Conservation (phyloP, 2,113 vertebrate species). For the Amazona guildingii region DNA sequence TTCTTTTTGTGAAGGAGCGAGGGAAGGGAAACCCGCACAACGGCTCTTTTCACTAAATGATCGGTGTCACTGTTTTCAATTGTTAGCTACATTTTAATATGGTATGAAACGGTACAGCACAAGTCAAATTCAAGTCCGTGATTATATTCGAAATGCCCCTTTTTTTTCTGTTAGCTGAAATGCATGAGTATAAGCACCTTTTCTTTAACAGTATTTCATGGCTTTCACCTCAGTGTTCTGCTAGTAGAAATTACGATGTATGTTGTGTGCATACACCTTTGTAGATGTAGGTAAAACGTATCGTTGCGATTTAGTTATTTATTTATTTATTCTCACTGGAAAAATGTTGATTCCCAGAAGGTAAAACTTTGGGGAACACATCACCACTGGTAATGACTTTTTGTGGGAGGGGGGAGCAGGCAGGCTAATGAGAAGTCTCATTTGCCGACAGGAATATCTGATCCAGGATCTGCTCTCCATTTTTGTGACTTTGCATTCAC, state of each 20-base stretch:
- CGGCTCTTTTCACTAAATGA: not conserved
- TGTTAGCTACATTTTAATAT: not conserved
- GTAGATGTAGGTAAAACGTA: not conserved
- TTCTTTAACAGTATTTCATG: not conserved
- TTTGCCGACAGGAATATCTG: not conserved
- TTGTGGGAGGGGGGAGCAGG: not conserved
- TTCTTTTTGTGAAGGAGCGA: not conserved
- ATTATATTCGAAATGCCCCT: not conserved
- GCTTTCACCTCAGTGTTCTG: not conserved
- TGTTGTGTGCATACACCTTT: not conserved
- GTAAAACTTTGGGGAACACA: not conserved
- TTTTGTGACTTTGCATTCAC: not conserved
- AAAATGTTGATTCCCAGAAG: not conserved
- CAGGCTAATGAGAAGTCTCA: not conserved
- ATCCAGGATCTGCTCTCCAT: not conserved
- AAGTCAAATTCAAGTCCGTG: not conserved
- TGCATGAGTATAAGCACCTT: not conserved
- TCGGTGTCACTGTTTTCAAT: not conserved
- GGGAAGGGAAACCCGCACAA: not conserved
- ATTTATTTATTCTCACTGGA: not conserved
- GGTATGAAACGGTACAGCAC: not conserved
- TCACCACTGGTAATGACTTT: not conserved
- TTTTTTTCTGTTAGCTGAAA: not conserved
- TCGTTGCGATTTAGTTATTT: not conserved
- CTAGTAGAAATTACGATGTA: not conserved